phyloP scores from a whole-genome alignment of 2,113 vertebrate species.

The Stictonetta naevosa region DNA sequence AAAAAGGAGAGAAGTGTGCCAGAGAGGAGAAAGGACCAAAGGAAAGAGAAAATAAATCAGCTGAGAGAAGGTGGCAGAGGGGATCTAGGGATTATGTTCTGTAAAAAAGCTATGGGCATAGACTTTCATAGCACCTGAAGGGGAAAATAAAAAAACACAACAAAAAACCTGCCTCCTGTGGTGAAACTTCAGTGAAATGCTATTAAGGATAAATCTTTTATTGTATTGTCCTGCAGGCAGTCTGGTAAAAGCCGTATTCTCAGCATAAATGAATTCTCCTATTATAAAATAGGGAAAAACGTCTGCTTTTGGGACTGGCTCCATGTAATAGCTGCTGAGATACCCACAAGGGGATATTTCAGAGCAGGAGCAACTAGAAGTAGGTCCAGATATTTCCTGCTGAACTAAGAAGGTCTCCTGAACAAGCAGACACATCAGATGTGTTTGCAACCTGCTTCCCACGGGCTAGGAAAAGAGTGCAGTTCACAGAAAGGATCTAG shows the following conservation, averaged over 20 bases:
- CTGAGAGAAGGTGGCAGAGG: neutral
- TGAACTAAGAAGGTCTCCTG: slow-evolving; percentile 19
- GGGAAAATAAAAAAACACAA: neutral
- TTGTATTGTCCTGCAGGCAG: slow-evolving; percentile 74
- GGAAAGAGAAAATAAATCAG: slow-evolving; percentile 4
- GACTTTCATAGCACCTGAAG: slow-evolving; percentile 8
- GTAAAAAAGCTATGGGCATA: neutral
- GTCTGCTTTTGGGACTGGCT: slow-evolving; percentile 16
- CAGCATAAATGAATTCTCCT: slow-evolving; percentile 69
- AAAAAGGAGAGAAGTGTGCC: neutral
- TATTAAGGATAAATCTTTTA: slow-evolving; percentile 76
- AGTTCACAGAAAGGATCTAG: neutral
- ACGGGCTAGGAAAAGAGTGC: slow-evolving; percentile 35
- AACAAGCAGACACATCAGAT: slow-evolving; percentile 29
- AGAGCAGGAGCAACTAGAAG: slow-evolving; percentile 3
- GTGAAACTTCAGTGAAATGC: slow-evolving; percentile 70
- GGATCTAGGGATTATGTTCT: slow-evolving; percentile 46
- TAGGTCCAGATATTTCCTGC: slow-evolving; percentile 36
- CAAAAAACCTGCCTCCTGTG: slow-evolving; percentile 49
- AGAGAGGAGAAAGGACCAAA: neutral
- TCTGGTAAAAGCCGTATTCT: slow-evolving; percentile 68
- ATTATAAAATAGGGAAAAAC: slow-evolving; percentile 27
- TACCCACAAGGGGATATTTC: neutral
- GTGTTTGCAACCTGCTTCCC: slow-evolving; percentile 38
- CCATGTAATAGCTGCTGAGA: neutral